phyloP scores from a whole-genome alignment of 2,113 vertebrate species.

The Pseudopipra pipra region DNA sequence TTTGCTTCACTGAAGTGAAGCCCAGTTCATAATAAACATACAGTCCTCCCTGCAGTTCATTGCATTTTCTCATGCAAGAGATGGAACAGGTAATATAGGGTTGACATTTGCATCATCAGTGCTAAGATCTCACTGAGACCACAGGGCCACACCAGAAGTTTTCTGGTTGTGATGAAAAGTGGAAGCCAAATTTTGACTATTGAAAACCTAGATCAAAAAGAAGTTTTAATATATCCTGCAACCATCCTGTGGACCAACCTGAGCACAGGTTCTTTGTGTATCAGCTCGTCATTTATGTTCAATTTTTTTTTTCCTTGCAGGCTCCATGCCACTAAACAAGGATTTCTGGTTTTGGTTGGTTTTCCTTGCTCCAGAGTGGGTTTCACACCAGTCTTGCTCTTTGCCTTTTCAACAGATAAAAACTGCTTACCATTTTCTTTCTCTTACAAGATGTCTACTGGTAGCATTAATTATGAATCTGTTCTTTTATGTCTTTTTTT shows the following conservation, averaged over 20 bases:
- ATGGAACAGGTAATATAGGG: background rate
- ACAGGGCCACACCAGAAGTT: background rate
- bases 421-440: background rate
- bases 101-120: background rate
- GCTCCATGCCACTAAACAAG: rapidly evolving
- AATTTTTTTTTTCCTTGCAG: background rate
- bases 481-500: background rate
- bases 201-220: background rate
- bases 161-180: background rate
- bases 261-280: background rate
- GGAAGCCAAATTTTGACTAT: background rate
- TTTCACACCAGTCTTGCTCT: background rate
- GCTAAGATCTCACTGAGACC: background rate
- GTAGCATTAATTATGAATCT: background rate
- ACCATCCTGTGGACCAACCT: background rate
- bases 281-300: rapidly evolving
- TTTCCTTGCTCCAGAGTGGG: background rate
- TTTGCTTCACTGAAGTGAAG: background rate
- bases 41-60: background rate
- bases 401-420: background rate
- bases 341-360: background rate
- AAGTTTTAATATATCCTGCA: background rate
- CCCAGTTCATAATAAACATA: background rate
- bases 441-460: background rate
- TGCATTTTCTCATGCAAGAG: background rate